phyloP scores from a whole-genome alignment of 2,113 vertebrate species.

The Cyrtonyx montezumae region DNA sequence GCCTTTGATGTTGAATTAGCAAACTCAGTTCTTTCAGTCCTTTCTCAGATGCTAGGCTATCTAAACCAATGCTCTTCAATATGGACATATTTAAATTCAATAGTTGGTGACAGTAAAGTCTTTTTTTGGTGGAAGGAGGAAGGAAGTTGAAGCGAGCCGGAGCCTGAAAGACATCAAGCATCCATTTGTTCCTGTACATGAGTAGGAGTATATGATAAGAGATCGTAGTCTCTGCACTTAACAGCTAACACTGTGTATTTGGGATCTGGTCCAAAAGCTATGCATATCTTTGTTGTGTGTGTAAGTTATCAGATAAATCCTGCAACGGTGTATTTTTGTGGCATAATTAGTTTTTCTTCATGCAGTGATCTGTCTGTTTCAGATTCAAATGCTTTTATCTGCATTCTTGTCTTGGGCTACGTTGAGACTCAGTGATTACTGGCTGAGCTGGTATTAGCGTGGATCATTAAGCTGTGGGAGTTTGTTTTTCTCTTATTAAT shows the following conservation, averaged over 20 bases:
- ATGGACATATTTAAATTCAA: background rate
- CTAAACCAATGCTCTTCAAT: background rate
- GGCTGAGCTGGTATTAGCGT: background rate
- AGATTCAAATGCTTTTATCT: background rate
- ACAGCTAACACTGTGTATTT: fast-evolving
- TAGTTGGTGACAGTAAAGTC: background rate
- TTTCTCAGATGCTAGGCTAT: background rate
- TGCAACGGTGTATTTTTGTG: background rate
- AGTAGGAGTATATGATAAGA: background rate
- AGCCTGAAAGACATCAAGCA: background rate
- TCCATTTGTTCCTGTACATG: background rate
- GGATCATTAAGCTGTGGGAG: background rate
- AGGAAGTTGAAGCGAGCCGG: background rate
- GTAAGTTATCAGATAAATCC: background rate
- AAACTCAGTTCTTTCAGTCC: background rate
- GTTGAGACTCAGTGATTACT: background rate
- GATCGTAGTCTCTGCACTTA: background rate
- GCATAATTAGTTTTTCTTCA: background rate
- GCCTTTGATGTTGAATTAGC: background rate
- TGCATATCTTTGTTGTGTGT: background rate
- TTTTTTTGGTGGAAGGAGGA: background rate
- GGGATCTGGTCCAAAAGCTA: background rate
- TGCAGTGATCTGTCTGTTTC: background rate
- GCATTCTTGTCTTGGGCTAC: background rate
- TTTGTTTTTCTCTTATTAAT: background rate